Conservation (phyloP, 2,797 vertebrate genomes). For the Acanthiza pusilla region DNA sequence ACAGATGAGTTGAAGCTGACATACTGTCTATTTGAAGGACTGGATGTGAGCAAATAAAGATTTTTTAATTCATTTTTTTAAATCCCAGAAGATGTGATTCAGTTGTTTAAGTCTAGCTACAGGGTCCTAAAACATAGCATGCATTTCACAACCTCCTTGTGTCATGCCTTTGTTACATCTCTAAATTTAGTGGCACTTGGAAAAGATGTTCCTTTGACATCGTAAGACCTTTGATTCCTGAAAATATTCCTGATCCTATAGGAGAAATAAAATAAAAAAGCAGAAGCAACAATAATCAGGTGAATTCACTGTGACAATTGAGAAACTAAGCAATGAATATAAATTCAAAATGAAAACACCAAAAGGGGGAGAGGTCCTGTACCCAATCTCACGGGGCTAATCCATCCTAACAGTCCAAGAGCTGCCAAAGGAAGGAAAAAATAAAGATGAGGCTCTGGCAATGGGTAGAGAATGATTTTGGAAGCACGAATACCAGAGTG, state of each 20-base stretch:
- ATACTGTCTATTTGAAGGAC: not conserved
- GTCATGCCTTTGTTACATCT: not conserved
- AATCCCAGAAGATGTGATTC: not conserved
- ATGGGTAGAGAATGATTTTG: slow-evolving; percentile 21
- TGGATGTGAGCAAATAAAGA: not conserved
- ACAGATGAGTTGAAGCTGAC: not conserved
- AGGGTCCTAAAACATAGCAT: not conserved
- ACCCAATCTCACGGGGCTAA: not conserved
- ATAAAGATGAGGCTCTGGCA: slow-evolving; percentile 31
- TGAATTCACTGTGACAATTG: not conserved
- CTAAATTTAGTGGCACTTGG: not conserved
- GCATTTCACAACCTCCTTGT: not conserved
- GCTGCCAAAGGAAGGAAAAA: slow-evolving; percentile 19
- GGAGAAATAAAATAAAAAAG: not conserved
- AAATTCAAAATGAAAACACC: not conserved
- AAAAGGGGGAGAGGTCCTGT: not conserved
- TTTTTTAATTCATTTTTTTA: not conserved
- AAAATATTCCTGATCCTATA: not conserved
- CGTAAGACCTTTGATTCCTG: not conserved
- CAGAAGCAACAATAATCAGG: not conserved
- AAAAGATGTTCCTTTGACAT: not conserved
- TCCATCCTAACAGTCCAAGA: not conserved
- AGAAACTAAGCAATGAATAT: not conserved
- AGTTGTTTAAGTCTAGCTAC: not conserved
- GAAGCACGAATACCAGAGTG: not conserved